Conservation (phyloP, 2,888 invertebrate species). For the Theretra japonica region DNA sequence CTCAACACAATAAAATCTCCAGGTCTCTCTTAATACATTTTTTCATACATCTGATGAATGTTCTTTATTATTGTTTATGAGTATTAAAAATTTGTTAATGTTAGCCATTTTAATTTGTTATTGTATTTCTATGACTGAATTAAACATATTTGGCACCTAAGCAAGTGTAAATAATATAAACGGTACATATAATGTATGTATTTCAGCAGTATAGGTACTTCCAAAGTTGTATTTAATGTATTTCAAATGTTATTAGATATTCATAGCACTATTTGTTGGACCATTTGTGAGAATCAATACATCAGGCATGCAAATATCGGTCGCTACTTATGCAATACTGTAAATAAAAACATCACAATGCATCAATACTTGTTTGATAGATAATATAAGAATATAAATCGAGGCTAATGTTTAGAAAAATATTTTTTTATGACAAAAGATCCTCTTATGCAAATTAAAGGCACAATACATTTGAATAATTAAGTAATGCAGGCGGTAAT, state of each 20-base stretch:
- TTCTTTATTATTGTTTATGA: too few relatives aligned
- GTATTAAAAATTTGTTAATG: not conserved
- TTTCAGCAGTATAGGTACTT: too few relatives aligned
- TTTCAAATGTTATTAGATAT: not conserved
- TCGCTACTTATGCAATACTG: not conserved
- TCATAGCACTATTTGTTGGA: not conserved
- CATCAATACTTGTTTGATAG: conserved; percentile 1
- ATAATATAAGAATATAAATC: not conserved
- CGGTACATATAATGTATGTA: not conserved
- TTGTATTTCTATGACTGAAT: not conserved
- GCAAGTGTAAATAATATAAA: not conserved
- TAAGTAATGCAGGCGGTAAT: not conserved
- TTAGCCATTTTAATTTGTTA: not conserved
- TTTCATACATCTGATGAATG: too few relatives aligned
- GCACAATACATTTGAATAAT: not conserved
- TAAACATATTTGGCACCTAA: not conserved
- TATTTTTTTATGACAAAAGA: not conserved
- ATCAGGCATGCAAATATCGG: not conserved
- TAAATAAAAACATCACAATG: conserved; percentile 6
- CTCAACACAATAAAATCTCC: too few relatives aligned
- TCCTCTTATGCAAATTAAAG: not conserved
- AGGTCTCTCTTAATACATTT: too few relatives aligned
- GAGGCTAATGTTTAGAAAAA: conserved; percentile 3
- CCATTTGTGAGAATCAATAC: not conserved
- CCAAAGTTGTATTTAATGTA: too few relatives aligned